Conservation (phyloP, 2,113 vertebrate genomes). For the Terrapene triunguis region DNA sequence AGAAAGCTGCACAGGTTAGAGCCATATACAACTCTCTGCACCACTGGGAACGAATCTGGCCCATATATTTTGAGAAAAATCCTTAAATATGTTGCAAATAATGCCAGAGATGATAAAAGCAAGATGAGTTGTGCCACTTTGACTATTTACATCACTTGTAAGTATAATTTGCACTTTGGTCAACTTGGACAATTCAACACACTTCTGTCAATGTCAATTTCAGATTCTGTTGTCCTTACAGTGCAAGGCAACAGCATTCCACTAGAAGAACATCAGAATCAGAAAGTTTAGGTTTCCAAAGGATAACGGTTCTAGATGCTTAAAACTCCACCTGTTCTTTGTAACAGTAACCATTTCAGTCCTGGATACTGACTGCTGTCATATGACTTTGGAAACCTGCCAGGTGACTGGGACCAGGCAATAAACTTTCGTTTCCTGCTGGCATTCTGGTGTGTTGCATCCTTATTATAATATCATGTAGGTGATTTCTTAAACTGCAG, state of each 20-base stretch:
- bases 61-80: neutral
- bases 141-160: neutral
- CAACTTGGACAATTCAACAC: neutral
- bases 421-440: neutral
- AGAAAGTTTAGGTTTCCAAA: neutral
- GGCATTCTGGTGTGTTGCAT: neutral
- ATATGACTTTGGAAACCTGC: neutral
- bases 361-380: neutral
- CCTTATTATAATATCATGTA: neutral
- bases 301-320: neutral
- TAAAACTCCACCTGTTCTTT: neutral
- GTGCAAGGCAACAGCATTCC: neutral
- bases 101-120: neutral
- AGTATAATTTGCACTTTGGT: neutral
- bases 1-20: neutral
- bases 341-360: neutral
- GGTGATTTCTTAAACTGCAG: neutral
- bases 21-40: fast-evolving
- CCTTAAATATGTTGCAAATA: neutral
- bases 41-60: neutral
- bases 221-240: neutral
- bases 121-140: neutral
- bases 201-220: neutral
- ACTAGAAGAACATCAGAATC: too few species aligned
- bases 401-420: neutral